phyloP scores from a whole-genome alignment of 2,113 vertebrate species.

The Rhizomys pruinosus region DNA sequence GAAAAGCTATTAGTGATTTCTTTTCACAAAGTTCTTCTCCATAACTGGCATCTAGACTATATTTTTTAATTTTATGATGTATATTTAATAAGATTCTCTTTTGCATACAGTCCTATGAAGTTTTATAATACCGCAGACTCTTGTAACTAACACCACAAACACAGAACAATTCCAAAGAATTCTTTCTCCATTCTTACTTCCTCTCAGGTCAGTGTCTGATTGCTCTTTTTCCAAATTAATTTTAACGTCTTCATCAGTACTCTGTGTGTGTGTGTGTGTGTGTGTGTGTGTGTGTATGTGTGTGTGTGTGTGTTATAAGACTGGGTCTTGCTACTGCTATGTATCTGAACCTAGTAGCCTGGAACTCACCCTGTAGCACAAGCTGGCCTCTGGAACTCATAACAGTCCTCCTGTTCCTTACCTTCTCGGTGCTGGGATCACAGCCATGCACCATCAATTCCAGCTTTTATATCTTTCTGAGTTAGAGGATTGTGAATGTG shows the following conservation, averaged over 20 bases:
- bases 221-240: not conserved
- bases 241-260: not conserved
- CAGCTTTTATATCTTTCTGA: not conserved
- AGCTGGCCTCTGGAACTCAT: not conserved
- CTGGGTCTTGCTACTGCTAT: not conserved
- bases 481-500: not conserved
- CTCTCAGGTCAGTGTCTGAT: not conserved
- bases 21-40: not conserved
- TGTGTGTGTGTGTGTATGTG: not conserved
- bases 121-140: slow-evolving; percentile 7
- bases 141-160: not conserved
- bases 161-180: not conserved
- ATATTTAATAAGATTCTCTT: not conserved
- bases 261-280: not conserved
- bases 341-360: not conserved
- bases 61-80: slow-evolving; percentile 6
- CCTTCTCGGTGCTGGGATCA: not conserved
- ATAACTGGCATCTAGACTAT: not conserved
- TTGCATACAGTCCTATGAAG: not conserved
- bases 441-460: too few species aligned
- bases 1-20: not conserved
- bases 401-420: not conserved
- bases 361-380: not conserved
- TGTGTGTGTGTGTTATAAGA: too few species aligned
- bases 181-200: not conserved